Evolutionary conservation across 2,888 invertebrate genomes (phyloP).

Genomic region (Dasypolia templi): DNA sequence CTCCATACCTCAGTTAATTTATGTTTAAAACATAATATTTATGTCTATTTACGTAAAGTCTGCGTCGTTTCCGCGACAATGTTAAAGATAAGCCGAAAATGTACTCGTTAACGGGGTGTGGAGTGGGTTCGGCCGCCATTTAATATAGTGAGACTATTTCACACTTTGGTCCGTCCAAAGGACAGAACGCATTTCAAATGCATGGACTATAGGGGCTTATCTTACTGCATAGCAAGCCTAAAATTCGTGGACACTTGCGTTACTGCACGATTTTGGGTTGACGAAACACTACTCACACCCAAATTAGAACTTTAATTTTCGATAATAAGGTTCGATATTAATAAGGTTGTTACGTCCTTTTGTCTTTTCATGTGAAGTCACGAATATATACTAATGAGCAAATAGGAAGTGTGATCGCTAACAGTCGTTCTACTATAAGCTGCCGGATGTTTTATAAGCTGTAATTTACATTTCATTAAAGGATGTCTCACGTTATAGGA

Average conservation of each 20-base stretch:
- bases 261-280: constrained; percentile 27
- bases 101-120: constrained; percentile 74
- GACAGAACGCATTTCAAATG: constrained; percentile 54
- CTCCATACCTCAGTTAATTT: constrained; percentile 69
- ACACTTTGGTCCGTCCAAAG: constrained; percentile 49
- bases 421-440: constrained; percentile 11
- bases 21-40: constrained; percentile 77
- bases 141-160: constrained; percentile 56
- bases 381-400: constrained; percentile 43
- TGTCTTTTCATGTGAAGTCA: constrained; percentile 5
- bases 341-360: constrained; percentile 2
- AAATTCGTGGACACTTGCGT: constrained; percentile 22
- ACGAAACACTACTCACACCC: neutral
- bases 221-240: constrained; percentile 27
- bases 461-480: constrained; percentile 30
- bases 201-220: constrained; percentile 50
- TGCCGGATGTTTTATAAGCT: constrained; percentile 28
- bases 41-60: constrained; percentile 79
- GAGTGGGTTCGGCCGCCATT: constrained; percentile 67
- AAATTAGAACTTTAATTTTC: constrained; percentile 1
- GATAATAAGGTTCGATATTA: neutral
- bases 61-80: constrained; percentile 79
- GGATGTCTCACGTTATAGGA: constrained; percentile 14
- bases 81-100: constrained; percentile 78
- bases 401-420: constrained; percentile 47